Conservation (phyloP, 2,797 vertebrate genomes). For the Phataginus tricuspis region DNA sequence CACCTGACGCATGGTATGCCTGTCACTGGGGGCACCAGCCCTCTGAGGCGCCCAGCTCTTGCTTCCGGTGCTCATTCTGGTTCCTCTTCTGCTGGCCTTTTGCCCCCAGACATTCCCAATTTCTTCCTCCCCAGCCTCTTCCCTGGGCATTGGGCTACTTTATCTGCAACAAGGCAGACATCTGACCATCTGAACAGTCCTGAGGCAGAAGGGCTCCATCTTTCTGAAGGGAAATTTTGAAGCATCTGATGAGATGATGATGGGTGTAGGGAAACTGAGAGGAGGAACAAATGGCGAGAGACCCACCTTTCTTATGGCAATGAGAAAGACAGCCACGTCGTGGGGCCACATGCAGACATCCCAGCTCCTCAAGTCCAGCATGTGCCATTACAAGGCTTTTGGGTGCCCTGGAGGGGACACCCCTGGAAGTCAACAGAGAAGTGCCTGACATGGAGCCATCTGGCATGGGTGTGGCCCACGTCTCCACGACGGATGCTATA, state of each 20-base stretch:
- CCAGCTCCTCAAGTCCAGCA: not conserved
- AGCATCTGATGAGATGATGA: not conserved
- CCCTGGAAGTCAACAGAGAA: not conserved
- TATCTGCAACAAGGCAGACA: not conserved
- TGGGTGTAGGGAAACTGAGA: not conserved
- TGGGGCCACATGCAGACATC: not conserved
- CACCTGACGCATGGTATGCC: too few species aligned
- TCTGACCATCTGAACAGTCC: rapidly evolving
- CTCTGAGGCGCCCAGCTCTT: not conserved
- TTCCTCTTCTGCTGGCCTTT: not conserved
- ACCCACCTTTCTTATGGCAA: not conserved
- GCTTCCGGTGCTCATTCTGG: not conserved
- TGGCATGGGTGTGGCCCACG: not conserved
- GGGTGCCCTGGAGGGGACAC: not conserved
- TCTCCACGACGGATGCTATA: not conserved
- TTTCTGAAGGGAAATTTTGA: not conserved
- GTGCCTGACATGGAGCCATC: not conserved
- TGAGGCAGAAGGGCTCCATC: not conserved
- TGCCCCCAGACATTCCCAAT: rapidly evolving
- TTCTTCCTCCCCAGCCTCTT: not conserved
- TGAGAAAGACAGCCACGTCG: rapidly evolving
- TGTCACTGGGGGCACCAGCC: rapidly evolving
- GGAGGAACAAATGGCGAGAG: not conserved
- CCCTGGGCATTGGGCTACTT: not conserved
- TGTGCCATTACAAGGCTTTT: not conserved